Evolutionary conservation across 2,797 vertebrate genomes (phyloP), one percentile per base, ranked within the genome.

Genomic region (Paratrypauchen microcephalus): DNA sequence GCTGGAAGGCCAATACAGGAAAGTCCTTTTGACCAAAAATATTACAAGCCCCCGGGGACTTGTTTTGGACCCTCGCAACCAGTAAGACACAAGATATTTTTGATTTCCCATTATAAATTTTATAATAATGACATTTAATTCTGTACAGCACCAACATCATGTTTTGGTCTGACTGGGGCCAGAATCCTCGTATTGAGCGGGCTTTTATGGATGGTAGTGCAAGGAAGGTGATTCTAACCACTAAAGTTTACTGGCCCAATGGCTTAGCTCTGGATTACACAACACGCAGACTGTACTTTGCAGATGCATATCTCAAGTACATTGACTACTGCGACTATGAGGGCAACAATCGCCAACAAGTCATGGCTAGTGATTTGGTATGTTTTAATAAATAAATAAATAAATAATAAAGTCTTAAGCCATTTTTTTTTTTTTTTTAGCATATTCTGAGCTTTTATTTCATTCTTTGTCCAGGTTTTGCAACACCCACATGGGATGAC

Each of bases 291-390:
- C 83, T 98, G 13, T 98, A 97, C 87, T 98, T 98, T 86, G 91
- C 94, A 62, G 97, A 98, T 36, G 94, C 95, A 68, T 96, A 97
- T 83, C 94, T 98, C 36, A 95, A 96, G 82, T 98, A 97, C 73
- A 96, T 98, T 0, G 95, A 98, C 88, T 97, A 94, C 77, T 98
- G 97, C 83, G 95, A 97, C 86, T 98, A 98, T 19, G 78, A 96
- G 62, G 97, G 97, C 75, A 93, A 91, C 5, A 94, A 96, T 83
- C 94, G 97, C 45, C 83, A 89, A 70, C 97, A 98, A 76, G 95
- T 96, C 84, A 84, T 98, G 86, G 95, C 96, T 56, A 96, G 96
- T 68, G 93, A 96, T 82, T 79, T 95, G 95, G 97, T 98, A 92
- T 86, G 95, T 55, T 55, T 55, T 23, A 55, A 23, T 23, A 55